Evolutionary conservation across 2,797 vertebrate species (phyloP).

Genomic region (Zenarchopterus dispar): DNA sequence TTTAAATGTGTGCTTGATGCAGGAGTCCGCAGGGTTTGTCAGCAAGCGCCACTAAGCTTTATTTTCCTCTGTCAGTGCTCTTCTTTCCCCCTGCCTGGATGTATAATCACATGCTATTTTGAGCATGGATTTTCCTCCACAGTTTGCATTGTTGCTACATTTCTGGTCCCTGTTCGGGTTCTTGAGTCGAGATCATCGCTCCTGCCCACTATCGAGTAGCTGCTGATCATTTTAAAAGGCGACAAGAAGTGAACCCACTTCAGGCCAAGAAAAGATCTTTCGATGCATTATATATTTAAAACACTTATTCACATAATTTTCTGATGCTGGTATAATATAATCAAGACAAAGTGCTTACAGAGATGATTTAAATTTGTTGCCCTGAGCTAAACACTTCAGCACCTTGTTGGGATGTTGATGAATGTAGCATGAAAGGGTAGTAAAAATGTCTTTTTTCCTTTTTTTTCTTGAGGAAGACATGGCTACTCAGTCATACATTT

Average conservation of each 20-base stretch:
- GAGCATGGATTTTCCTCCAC: slow-evolving; percentile 39
- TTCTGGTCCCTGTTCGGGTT: slow-evolving; percentile 32
- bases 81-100: slow-evolving; percentile 28
- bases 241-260: slow-evolving; percentile 2
- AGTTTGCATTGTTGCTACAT: slow-evolving; percentile 53
- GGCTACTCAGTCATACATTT: neutral
- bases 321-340: neutral
- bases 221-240: slow-evolving; percentile 35
- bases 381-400: too few species aligned
- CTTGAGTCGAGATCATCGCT: slow-evolving; percentile 18
- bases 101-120: slow-evolving; percentile 67
- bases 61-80: slow-evolving; percentile 40
- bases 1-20: slow-evolving; percentile 39
- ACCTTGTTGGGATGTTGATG: slow-evolving; percentile 28
- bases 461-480: slow-evolving; percentile 16
- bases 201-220: slow-evolving; percentile 38
- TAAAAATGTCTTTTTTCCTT: too few species aligned
- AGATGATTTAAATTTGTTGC: too few species aligned
- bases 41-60: slow-evolving; percentile 35
- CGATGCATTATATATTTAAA: slow-evolving; percentile 35
- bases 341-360: too few species aligned
- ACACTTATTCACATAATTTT: slow-evolving; percentile 38
- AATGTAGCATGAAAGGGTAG: slow-evolving; percentile 7
- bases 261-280: neutral
- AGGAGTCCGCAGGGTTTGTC: slow-evolving; percentile 25